These are phyloP conservation scores for Sebastes iracundus DNA, from an alignment of 2,797 vertebrate species.

Conservation along the genomic window DNA sequence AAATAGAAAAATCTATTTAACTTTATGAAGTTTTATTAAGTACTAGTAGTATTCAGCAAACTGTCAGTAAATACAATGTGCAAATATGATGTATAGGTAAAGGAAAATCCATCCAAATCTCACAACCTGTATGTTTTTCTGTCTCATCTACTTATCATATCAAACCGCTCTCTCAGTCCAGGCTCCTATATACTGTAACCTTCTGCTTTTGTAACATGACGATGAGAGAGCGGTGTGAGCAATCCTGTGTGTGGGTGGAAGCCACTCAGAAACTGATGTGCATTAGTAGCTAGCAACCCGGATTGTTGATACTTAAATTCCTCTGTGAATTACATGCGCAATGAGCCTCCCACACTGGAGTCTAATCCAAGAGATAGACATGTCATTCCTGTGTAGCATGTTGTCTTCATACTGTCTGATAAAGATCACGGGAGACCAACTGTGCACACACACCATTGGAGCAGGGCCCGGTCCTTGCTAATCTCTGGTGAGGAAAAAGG, in stretches of 20 bases:
- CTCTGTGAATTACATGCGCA: slow-evolving; percentile 36
- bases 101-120: not conserved
- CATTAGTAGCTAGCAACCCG: slow-evolving; percentile 18
- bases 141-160: not conserved
- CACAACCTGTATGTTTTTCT: not conserved
- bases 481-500: slow-evolving; percentile 13
- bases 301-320: slow-evolving; percentile 36
- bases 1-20: not conserved
- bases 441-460: not conserved
- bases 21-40: not conserved
- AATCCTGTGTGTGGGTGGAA: slow-evolving; percentile 43
- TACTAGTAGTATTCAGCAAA: not conserved
- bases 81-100: not conserved
- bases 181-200: slow-evolving; percentile 2
- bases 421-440: slow-evolving; percentile 19
- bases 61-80: not conserved
- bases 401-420: not conserved
- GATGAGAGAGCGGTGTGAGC: not conserved
- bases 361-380: slow-evolving; percentile 23
- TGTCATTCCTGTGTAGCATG: not conserved
- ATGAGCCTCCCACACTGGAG: slow-evolving; percentile 5
- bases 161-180: not conserved
- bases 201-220: slow-evolving; percentile 21
- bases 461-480: not conserved
- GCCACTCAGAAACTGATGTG: slow-evolving; percentile 45